Conservation (phyloP, 2,888 invertebrate species). For the Tryphoninae sp. region DNA sequence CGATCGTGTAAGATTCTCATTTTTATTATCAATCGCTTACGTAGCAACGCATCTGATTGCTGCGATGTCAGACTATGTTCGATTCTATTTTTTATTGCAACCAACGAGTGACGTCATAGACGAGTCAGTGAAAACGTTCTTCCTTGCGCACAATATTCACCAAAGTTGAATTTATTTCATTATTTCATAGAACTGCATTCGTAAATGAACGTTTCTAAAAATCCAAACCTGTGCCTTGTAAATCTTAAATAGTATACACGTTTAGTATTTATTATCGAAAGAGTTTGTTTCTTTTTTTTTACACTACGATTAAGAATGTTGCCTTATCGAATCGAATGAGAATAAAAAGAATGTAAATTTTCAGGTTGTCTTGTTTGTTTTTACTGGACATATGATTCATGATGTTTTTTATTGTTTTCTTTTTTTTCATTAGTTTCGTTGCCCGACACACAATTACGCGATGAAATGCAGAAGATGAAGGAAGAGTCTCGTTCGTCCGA, state of each 20-base stretch:
- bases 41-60: slow-evolving; percentile 25
- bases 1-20: slow-evolving; percentile 34
- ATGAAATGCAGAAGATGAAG: slow-evolving; percentile 7
- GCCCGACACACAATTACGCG: slow-evolving; percentile 30
- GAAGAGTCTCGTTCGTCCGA: background rate
- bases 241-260: slow-evolving; percentile 67
- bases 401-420: slow-evolving; percentile 17
- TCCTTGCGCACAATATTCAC: slow-evolving; percentile 63
- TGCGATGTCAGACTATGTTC: slow-evolving; percentile 3
- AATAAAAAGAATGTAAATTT: slow-evolving; percentile 59
- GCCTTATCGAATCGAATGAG: slow-evolving; percentile 62
- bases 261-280: slow-evolving; percentile 73
- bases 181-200: slow-evolving; percentile 40
- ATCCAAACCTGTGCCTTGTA: slow-evolving; percentile 74
- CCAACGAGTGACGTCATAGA: slow-evolving; percentile 35
- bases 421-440: slow-evolving; percentile 48
- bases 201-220: slow-evolving; percentile 44
- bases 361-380: background rate
- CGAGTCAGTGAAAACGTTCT: slow-evolving; percentile 46
- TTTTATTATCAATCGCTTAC: slow-evolving; percentile 29
- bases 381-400: background rate
- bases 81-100: slow-evolving; percentile 24
- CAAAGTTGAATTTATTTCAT: slow-evolving; percentile 62
- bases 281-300: slow-evolving; percentile 67
- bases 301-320: slow-evolving; percentile 71